Evolutionary conservation across 2,888 invertebrate species (phyloP), one percentile per base, ranked within the genome.

Genomic region (Heterodera filipjevi): DNA sequence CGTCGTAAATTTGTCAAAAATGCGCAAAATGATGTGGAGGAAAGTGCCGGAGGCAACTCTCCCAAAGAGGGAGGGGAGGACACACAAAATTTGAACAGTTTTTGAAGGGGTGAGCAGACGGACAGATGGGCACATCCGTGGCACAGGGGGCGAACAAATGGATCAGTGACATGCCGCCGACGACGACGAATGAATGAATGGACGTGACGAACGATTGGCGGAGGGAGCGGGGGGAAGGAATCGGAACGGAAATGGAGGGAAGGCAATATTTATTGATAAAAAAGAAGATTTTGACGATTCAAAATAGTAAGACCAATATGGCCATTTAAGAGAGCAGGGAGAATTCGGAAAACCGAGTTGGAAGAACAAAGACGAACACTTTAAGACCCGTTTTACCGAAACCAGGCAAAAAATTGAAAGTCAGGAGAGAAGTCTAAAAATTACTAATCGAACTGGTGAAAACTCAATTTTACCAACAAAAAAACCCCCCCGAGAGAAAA

Each of bases 1-100:
- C 16, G 71, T 71, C 39, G 71, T 71, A 71, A 71, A 71, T 39
- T 71, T 46, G 71, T 71, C 71, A 71, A 27, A 71, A 44, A 68
- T 22, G 68, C 68, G 33, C 33, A 68, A 68, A 39, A 68, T 22
- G 5, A 10, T 30, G 35, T 3, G 33, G 68, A 32, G 12, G 14
- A 32, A 12, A 68, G 33, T 68, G 68, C 68, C 68, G 68, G 33
- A 32, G 68, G 68, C 68, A 68, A 68, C 27, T 68, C 68, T 68
- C 68, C 68, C 68, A 68, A 68, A 68, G 33, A 30, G 1, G 30
- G 32, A 33, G n/a, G 64, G 64, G 64, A 6, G 64, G 64, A 14
- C 39, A 39, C 39, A 39, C 39, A 39, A 68, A 68, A 68, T 68
- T 68, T 68, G 68, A 35, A 35, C 68, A 68, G 68, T 68, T 35